Percentiles rank a stretch among this genome's conserved stretches.
These are phyloP conservation scores for Knipowitschia caucasica DNA, from an alignment of 2,797 vertebrate genomes.

Conservation along the genomic window DNA sequence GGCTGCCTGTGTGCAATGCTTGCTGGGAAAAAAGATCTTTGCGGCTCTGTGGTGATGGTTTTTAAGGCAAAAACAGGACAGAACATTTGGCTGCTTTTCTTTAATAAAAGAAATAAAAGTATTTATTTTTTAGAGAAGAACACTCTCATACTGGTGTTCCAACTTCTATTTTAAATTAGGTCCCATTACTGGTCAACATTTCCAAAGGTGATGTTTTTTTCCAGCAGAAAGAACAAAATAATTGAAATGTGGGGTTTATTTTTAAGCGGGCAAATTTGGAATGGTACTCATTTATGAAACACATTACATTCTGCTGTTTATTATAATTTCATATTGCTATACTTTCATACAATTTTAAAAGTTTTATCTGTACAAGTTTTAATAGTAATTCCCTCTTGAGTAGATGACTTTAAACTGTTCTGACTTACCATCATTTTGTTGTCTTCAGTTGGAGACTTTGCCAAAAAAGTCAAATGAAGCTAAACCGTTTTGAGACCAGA, in stretches of 20 bases:
- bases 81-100: constrained; percentile 22
- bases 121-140: constrained; percentile 17
- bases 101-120: no score
- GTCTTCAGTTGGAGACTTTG: not conserved
- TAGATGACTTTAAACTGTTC: not conserved
- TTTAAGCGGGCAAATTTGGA: no score
- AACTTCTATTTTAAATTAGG: constrained; percentile 10
- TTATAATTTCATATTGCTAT: not conserved
- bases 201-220: not conserved
- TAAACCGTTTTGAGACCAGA: not conserved
- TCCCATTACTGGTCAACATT: not conserved
- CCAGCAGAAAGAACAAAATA: not conserved
- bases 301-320: no score
- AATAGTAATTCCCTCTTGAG: not conserved
- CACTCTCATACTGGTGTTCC: not conserved
- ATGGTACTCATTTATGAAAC: no score
- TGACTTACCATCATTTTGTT: not conserved
- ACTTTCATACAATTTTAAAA: not conserved
- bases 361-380: not conserved
- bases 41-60: constrained; percentile 72
- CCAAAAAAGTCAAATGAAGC: not conserved
- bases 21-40: constrained; percentile 77
- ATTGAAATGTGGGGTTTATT: no score
- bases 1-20: constrained; percentile 74
- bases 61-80: constrained; percentile 58